phyloP scores from a whole-genome alignment of 2,888 invertebrate species.

The Drosophila buzzatii region DNA sequence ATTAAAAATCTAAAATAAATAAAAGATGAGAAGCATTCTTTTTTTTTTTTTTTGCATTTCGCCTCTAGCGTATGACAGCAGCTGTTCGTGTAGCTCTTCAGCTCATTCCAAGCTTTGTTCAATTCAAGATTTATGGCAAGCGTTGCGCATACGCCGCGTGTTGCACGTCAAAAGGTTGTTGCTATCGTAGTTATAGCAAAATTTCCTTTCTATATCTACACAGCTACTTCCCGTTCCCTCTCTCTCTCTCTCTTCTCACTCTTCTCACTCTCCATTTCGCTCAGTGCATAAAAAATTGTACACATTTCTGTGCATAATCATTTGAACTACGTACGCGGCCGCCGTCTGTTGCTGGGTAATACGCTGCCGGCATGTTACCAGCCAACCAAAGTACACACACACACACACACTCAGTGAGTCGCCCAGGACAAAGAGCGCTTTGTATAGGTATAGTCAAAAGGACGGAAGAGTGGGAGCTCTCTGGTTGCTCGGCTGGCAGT shows the following conservation, averaged over 20 bases:
- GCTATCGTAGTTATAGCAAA: constrained; percentile 53
- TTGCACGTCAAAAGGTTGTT: constrained; percentile 60
- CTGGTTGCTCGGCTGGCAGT: constrained; percentile 2
- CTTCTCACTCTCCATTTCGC: neutral
- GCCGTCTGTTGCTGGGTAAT: constrained; percentile 72
- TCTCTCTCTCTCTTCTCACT: neutral
- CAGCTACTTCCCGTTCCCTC: neutral
- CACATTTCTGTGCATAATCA: constrained; percentile 79
- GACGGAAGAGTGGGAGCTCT: neutral
- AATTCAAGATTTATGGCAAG: constrained; percentile 70
- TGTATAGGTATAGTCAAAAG: constrained; percentile 29
- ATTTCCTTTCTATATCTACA: constrained; percentile 27
- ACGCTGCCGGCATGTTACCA: constrained; percentile 80
- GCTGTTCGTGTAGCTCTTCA: constrained; percentile 66
- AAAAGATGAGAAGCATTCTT: constrained; percentile 72
- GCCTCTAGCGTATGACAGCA: constrained; percentile 75
- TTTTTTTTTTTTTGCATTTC: neutral
- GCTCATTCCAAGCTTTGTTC: neutral
- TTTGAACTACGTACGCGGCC: constrained; percentile 70
- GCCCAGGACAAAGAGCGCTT: constrained; percentile 76
- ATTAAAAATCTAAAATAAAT: constrained; percentile 79
- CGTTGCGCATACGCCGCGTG: constrained; percentile 74
- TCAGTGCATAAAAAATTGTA: constrained; percentile 57
- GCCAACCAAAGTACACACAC: constrained; percentile 52
- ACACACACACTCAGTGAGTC: constrained; percentile 4